These are phyloP conservation scores for Ptilodon capucinus DNA, from an alignment of 2,888 invertebrate genomes.

Conservation along the genomic window DNA sequence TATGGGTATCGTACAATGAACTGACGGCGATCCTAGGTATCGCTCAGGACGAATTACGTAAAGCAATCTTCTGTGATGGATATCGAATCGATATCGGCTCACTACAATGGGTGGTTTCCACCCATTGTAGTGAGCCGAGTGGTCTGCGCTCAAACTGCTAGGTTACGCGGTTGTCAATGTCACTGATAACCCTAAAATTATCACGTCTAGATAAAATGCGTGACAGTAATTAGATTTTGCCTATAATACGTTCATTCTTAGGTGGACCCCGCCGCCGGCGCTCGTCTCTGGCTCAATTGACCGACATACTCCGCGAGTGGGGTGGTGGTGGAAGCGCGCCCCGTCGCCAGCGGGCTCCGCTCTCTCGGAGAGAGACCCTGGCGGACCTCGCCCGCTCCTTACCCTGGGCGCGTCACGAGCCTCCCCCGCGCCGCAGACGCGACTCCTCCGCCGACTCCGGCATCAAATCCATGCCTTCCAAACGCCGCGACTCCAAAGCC, in stretches of 20 bases:
- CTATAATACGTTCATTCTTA: conserved; percentile 26
- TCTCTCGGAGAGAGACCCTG: conserved; percentile 92
- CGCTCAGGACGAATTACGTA: too few relatives aligned
- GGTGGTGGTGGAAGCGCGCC: conserved; percentile 85
- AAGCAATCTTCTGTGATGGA: too few relatives aligned
- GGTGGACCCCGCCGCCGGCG: conserved; percentile 88
- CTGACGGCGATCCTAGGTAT: too few relatives aligned
- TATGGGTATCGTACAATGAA: too few relatives aligned
- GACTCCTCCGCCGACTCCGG: conserved; percentile 95
- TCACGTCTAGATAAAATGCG: background rate
- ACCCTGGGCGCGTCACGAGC: conserved; percentile 88
- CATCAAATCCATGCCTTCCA: conserved; percentile 88
- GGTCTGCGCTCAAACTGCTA: too few relatives aligned
- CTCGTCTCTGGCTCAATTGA: conserved; percentile 93
- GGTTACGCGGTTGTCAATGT: too few relatives aligned
- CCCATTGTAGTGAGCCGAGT: too few relatives aligned
- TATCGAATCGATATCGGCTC: too few relatives aligned
- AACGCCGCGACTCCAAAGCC: conserved; percentile 88
- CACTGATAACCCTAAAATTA: background rate
- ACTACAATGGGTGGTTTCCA: too few relatives aligned
- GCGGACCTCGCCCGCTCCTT: conserved; percentile 93
- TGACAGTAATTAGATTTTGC: background rate
- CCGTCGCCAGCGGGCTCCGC: conserved; percentile 84
- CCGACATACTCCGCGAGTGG: conserved; percentile 94
- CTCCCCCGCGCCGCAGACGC: conserved; percentile 87